A percentile compares a stretch with the other conserved stretches of the same genome.
phyloP scores from a whole-genome alignment of 2,113 vertebrate genomes.

The Saccopteryx bilineata region DNA sequence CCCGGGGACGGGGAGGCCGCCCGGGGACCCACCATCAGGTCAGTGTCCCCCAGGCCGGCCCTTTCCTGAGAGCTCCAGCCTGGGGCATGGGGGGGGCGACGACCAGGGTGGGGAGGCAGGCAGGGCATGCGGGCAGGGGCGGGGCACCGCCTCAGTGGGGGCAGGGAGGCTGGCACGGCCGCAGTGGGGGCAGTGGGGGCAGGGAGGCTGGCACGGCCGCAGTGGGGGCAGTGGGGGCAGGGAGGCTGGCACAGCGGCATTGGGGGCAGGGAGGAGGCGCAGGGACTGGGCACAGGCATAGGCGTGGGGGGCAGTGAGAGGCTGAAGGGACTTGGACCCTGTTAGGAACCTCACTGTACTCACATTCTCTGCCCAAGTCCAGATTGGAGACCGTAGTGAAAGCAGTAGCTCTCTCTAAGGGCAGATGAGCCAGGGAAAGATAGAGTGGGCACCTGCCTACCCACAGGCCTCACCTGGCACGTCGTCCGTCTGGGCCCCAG shows the following conservation, averaged over 20 bases:
- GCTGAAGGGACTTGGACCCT: not conserved
- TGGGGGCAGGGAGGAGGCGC: too few relatives aligned
- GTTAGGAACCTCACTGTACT: not conserved
- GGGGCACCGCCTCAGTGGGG: not conserved
- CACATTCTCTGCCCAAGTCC: not conserved
- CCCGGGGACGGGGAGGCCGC: conserved; percentile 82
- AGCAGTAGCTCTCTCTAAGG: not conserved
- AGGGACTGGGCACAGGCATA: too few relatives aligned
- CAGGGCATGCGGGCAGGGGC: not conserved
- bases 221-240: too few relatives aligned
- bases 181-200: too few relatives aligned
- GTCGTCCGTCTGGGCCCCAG: not conserved
- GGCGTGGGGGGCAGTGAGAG: too few relatives aligned
- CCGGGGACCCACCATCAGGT: conserved; percentile 92
- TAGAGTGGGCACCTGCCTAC: not conserved
- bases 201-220: too few relatives aligned
- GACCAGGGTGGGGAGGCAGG: not conserved
- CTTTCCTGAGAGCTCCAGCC: not conserved
- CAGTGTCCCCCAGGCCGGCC: not conserved
- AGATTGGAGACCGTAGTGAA: not conserved
- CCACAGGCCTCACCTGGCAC: not conserved
- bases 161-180: too few relatives aligned
- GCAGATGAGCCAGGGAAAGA: not conserved
- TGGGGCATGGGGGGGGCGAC: too few relatives aligned
- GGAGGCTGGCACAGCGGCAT: too few relatives aligned